phyloP scores from a whole-genome alignment of 2,797 vertebrate species.

The Uromys caudimaculatus region DNA sequence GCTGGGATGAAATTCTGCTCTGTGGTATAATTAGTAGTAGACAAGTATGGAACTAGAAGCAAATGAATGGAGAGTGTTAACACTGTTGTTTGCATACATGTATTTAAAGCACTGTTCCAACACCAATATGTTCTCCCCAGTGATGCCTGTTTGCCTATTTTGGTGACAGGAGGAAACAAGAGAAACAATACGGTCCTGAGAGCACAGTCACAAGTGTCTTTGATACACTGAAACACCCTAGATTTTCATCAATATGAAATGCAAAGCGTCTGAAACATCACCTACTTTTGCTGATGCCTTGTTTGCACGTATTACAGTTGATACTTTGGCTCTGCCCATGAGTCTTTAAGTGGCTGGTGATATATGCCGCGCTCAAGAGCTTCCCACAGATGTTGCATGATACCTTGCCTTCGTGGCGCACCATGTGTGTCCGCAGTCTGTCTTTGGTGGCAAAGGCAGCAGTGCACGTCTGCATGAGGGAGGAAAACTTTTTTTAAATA shows the following conservation, averaged over 20 bases:
- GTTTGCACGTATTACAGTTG: slow-evolving; percentile 97
- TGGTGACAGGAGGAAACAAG: not conserved
- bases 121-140: not conserved
- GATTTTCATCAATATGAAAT: slow-evolving; percentile 56
- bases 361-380: slow-evolving; percentile 97
- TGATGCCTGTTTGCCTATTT: not conserved
- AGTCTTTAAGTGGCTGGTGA: slow-evolving; percentile 99
- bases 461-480: slow-evolving; percentile 93
- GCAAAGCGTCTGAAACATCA: slow-evolving; percentile 75
- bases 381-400: slow-evolving; percentile 99
- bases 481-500: slow-evolving; percentile 86
- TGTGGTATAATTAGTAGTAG: not conserved
- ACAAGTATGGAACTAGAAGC: not conserved
- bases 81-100: not conserved
- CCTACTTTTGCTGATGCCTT: slow-evolving; percentile 94
- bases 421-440: slow-evolving; percentile 98
- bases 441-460: slow-evolving; percentile 99
- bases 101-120: not conserved
- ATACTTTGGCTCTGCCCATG: slow-evolving; percentile 95
- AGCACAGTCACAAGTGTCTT: slow-evolving; percentile 29
- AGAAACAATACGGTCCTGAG: slow-evolving; percentile 15
- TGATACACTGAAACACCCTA: not conserved
- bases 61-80: not conserved
- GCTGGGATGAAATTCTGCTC: slow-evolving; percentile 7
- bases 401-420: slow-evolving; percentile 98